Base-by-base conservation (phyloP, 2,797 vertebrate species). In the Thunnus albacares region DNA sequence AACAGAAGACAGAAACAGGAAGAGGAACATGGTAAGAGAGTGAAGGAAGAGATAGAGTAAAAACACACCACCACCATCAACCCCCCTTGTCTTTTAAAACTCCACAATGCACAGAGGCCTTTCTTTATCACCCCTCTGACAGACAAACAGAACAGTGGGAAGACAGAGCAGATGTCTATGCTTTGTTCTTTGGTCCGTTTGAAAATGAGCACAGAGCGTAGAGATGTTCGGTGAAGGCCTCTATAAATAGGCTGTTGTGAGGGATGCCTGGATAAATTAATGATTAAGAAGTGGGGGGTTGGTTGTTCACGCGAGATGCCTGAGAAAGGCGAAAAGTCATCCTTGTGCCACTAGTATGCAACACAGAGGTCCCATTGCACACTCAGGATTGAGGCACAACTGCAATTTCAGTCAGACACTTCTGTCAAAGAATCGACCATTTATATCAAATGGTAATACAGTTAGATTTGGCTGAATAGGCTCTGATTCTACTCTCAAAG, bases 171-270 rank as follows among this genome's bases (percentile, higher is more conserved):
- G 61, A 70, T 57, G 64, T 65, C 64, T 51, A 18, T 51, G 81
- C 75, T 74, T 85, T 83, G 78, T 85, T 88, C 73, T 80, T 61
- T 24, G 17, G 43, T 47, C 60, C 17, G 69, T 86, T 92, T 87
- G 76, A 88, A 92, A 86, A 85, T 71, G 68, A 89, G 85, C 79
- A 78, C 80, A 77, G 73, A 73, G 71, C 41, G 7, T 35, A 59
- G 80, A 77, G 79, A 87, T 84, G 81, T 88, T 92, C 89, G 82
- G 82, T 73, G 83, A 78, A 89, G 80, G 78, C 57, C 52, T 89
- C 93, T 94, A 95, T 89, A 94, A 95, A 95, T 96, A 96, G 92
- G 41, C 81, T 79, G 77, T 89, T 87, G 87, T 92, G 86, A 82
- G 86, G 67, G 87, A 92, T 78, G 84, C 87, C 43, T 84, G 80